phyloP scores from a whole-genome alignment of 2,888 invertebrate genomes.

The Silvanus unidentatus region DNA sequence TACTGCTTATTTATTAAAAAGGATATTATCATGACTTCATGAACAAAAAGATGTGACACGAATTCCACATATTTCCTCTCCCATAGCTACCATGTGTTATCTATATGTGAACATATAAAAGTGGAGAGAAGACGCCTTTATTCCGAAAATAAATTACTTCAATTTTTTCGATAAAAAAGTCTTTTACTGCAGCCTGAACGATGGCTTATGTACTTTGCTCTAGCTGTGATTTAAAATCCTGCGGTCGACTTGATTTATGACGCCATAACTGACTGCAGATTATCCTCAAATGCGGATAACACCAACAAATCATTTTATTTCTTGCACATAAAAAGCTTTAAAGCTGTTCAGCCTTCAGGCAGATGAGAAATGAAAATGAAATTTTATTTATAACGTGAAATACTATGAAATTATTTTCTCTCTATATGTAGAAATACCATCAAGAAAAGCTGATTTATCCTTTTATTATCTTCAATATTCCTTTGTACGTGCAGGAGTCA shows the following conservation, averaged over 20 bases:
- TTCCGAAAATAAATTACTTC: conserved; percentile 6
- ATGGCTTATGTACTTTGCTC: conserved; percentile 35
- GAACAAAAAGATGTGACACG: too few relatives aligned
- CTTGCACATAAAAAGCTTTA: conserved; percentile 11
- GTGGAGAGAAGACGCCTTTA: too few relatives aligned
- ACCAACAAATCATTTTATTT: conserved; percentile 30
- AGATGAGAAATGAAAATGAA: conserved; percentile 10
- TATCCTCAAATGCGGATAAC: conserved; percentile 32
- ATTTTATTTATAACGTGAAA: conserved; percentile 6
- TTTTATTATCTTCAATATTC: too few relatives aligned
- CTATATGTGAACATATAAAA: too few relatives aligned
- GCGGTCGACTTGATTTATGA: conserved; percentile 33
- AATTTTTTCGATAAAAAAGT: conserved; percentile 10
- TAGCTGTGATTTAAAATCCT: conserved; percentile 27
- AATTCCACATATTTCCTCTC: too few relatives aligned
- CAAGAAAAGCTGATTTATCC: neutral
- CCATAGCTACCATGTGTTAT: too few relatives aligned
- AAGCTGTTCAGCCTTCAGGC: conserved; percentile 7
- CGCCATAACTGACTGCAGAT: conserved; percentile 35
- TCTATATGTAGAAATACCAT: conserved; percentile 1
- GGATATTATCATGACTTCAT: too few relatives aligned
- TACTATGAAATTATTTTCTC: too few relatives aligned
- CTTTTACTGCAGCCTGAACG: conserved; percentile 26
- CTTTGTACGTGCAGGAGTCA: too few relatives aligned
- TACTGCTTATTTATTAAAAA: too few relatives aligned